A percentile compares a stretch with the other conserved stretches of the same genome.
phyloP scores from a whole-genome alignment of 2,113 vertebrate species.

The Pomatorhinus ruficollis region DNA sequence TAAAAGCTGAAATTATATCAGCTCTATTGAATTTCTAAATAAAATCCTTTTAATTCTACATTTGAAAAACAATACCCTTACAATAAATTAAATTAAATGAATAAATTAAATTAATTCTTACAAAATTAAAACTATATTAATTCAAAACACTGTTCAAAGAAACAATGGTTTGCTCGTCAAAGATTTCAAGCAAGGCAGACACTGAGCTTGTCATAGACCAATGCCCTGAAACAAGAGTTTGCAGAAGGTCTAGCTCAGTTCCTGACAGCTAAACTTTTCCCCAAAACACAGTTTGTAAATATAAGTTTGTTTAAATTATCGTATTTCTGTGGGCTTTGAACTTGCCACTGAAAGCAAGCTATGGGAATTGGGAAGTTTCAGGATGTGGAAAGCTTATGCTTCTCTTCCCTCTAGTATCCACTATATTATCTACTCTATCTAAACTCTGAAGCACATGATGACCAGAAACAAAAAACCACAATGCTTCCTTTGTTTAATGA shows the following conservation, averaged over 20 bases:
- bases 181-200: background rate
- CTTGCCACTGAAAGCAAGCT: background rate
- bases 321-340: background rate
- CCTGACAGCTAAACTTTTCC: background rate
- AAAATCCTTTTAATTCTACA: background rate
- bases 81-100: background rate
- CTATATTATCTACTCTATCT: background rate
- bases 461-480: background rate
- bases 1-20: background rate
- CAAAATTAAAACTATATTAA: background rate
- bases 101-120: background rate
- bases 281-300: background rate
- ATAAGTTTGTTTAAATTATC: background rate
- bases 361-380: background rate
- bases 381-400: background rate
- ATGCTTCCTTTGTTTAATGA: background rate
- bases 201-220: background rate
- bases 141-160: background rate
- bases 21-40: background rate
- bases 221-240: background rate
- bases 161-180: background rate
- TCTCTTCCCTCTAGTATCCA: background rate
- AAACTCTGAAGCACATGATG: background rate
- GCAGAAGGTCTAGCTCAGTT: background rate
- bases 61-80: background rate